Evolutionary conservation across 2,113 vertebrate genomes (phyloP), one percentile per base, ranked within the genome.

Genomic region (Podiceps cristatus): DNA sequence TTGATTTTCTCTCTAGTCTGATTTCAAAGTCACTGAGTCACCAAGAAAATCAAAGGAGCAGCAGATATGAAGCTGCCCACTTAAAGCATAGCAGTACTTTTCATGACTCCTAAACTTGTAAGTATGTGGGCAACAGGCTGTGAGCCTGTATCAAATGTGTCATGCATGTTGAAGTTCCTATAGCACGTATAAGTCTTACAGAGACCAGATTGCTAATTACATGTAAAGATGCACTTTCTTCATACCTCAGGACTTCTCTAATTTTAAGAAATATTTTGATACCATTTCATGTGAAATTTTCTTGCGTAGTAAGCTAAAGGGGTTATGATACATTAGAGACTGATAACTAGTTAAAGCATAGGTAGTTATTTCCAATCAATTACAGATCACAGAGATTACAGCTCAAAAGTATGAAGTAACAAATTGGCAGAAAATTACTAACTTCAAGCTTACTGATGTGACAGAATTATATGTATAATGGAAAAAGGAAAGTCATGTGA

Each of bases 1-100:
- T 95, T 74, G 60, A 13, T 91, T 93, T 9, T 37, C 56, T 81
- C 14, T 63, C 29, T 74, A 42, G 7, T 83, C n/a, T 76, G 68
- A 40, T 93, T 84, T 92, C 52, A 74, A 55, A 89, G 69, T 67
- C 74, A 79, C 58, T 80, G 76, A 83, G 73, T 84, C 62, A 71
- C 49, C 45, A 66, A 67, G 47, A 67, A 90, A 67, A 80, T 49
- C 0, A 0, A 86, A 86, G 86, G 33, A 91, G 79, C 63, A 67
- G 47, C 24, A 88, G 71, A 82, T 62, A 18, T 2, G 4, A 92
- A 89, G 59, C 78, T 86, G 55, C 63, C 14, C 42, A 9, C 31
- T 83, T 73, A 28, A 81, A 82, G 62, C 4, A 1, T 11, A 77
- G 55, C 31, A 58, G 22, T 62, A 28, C 3, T 83, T 33, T 85